Base-by-base conservation (phyloP, 2,113 vertebrate species). In the Pogona vitticeps region DNA sequence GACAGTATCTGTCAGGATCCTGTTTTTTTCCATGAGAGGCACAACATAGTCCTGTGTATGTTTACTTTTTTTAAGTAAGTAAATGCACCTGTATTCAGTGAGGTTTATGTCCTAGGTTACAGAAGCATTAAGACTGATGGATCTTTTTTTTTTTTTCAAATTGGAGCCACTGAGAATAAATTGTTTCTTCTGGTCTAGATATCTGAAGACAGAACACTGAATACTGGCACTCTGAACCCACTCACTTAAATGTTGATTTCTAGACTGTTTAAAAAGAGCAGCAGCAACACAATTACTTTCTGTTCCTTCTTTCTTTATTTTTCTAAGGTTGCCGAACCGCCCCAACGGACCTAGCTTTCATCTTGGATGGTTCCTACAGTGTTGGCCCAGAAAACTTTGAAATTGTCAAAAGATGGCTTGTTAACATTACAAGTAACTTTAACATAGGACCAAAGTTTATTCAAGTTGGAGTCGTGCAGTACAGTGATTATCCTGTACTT, bases 381-480 rank as follows among this genome's bases (percentile, higher is more conserved):
- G 98, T 99, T 90, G 98, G 97, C 71, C 98, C 98, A 92, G 97
- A 98, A 94, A 99, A 98, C 93, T 99, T 99, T 96, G 98, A 99
- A 96, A 97, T 99, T 92, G 97, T 99, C 26, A 99, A 99, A 95
- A 96, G 96, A 87, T 99, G 98, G 98, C 97, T 99, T 89, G 96
- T 98, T 81, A 99, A 99, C 92, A 98, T 99, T 94, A 98, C 98
- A 65, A 97, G 95, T 88, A 98, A 97, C 94, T 99, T 99, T 95
- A 97, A 99, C 84, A 98, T 99, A 86, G 98, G 98, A 65, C 98
- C 98, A 38, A 99, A 97, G 89, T 99, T 99, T 92, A 99, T 98
- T 92, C 98, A 99, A 92, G 97, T 99, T 81, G 98, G 98, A 80
- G 98, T 99, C 17, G 98, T 99, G 75, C 98, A 99, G 91, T 99